These are phyloP conservation scores for Cyanocitta stelleri DNA, from an alignment of 2,113 vertebrate genomes.

Conservation along the genomic window DNA sequence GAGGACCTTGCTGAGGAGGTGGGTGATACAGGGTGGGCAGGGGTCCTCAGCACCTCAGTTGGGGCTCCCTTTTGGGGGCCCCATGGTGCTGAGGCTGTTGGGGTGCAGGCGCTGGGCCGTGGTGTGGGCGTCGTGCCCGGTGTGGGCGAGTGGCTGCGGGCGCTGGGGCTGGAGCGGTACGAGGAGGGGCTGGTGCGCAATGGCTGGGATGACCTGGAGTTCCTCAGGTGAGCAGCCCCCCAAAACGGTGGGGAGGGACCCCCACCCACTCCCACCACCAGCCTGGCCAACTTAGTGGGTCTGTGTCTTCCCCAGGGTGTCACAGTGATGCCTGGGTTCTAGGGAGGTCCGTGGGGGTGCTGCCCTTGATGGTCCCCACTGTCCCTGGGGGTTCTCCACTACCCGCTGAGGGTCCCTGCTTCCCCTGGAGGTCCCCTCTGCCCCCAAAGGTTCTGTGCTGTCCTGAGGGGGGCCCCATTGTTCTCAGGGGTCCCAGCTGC, in stretches of 20 bases:
- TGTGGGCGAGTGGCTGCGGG: conserved; percentile 89
- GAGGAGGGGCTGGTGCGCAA: conserved; percentile 91
- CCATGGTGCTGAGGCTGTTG: not conserved
- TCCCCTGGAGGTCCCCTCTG: not conserved
- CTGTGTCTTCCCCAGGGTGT: not conserved
- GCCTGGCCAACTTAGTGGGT: no score
- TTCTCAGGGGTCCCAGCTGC: not conserved
- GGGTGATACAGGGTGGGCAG: not conserved
- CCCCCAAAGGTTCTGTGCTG: not conserved
- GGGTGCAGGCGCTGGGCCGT: conserved; percentile 37
- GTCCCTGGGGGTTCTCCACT: not conserved
- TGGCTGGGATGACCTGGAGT: conserved; percentile 96
- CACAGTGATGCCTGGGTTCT: not conserved
- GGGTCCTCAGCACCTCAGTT: not conserved
- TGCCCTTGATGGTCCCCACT: not conserved
- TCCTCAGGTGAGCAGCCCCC: conserved; percentile 81
- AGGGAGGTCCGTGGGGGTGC: not conserved
- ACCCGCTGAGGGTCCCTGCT: not conserved
- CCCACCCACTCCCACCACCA: not conserved
- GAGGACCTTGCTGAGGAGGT: conserved; percentile 93
- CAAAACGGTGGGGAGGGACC: no score
- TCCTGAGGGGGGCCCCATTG: rapidly evolving
- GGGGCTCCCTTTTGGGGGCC: not conserved
- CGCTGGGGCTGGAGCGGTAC: conserved; percentile 87
- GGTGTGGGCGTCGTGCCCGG: conserved; percentile 75